Evolutionary conservation across 2,113 vertebrate species (phyloP).

Genomic region (Motacilla tschutschensis): DNA sequence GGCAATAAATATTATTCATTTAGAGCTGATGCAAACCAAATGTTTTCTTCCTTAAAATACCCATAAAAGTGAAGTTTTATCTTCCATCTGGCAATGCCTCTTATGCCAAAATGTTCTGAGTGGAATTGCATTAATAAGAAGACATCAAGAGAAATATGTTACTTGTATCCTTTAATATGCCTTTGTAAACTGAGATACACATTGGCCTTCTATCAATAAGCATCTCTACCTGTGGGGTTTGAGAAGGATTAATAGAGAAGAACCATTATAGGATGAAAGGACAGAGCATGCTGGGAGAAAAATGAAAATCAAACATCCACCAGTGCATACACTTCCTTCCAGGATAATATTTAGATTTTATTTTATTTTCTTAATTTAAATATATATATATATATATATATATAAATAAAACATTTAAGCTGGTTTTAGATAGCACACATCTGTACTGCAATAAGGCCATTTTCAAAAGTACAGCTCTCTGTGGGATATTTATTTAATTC

Average conservation of each 20-base stretch:
- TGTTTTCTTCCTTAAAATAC: conserved; percentile 66
- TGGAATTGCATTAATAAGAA: conserved; percentile 73
- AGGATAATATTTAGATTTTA: conserved; percentile 70
- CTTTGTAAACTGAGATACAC: conserved; percentile 66
- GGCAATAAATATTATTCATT: conserved; percentile 70
- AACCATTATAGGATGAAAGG: conserved; percentile 76
- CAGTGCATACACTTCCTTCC: conserved; percentile 73
- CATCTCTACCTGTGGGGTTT: conserved; percentile 73
- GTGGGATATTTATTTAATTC: conserved; percentile 78
- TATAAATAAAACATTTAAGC: conserved; percentile 54
- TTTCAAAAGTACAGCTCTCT: conserved; percentile 71
- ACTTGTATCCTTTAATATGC: conserved; percentile 67
- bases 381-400: not conserved
- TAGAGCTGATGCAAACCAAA: conserved; percentile 72
- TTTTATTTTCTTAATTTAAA: conserved; percentile 56
- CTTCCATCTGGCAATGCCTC: conserved; percentile 75
- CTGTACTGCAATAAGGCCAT: conserved; percentile 68
- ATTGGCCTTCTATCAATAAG: conserved; percentile 70
- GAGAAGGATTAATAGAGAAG: conserved; percentile 73
- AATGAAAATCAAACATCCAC: conserved; percentile 76
- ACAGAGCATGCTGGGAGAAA: conserved; percentile 72
- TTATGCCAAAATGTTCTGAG: conserved; percentile 69
- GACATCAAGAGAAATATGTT: conserved; percentile 74
- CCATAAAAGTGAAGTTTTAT: conserved; percentile 69
- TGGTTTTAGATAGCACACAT: conserved; percentile 71